Percentiles rank a stretch among this genome's conserved stretches.
These are phyloP conservation scores for Leptodactylus fuscus DNA, from an alignment of 2,113 vertebrate genomes.

Conservation along the genomic window DNA sequence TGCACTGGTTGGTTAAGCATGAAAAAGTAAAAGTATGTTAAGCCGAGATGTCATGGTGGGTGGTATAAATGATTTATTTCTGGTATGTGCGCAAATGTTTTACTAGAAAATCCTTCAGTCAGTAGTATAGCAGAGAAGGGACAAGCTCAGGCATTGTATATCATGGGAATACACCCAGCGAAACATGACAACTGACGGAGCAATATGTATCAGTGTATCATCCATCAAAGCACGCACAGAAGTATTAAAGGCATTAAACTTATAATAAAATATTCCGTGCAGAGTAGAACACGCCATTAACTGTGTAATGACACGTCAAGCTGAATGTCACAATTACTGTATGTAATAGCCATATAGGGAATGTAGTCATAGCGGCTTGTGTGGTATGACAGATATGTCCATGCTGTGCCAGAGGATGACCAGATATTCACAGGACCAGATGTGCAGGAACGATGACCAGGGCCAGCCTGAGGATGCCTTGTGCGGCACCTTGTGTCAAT, in stretches of 20 bases:
- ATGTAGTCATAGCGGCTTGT: too few relatives aligned
- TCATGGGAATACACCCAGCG: constrained; percentile 1
- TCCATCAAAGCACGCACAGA: neutral
- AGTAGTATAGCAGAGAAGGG: neutral
- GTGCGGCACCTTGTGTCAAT: too few relatives aligned
- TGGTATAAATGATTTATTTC: neutral
- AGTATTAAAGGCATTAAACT: neutral
- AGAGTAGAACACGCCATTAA: neutral
- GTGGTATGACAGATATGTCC: too few relatives aligned
- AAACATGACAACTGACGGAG: constrained; percentile 10
- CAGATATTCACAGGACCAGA: too few relatives aligned
- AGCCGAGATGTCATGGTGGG: neutral
- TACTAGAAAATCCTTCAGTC: constrained; percentile 4
- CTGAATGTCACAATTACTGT: neutral
- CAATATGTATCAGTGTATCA: neutral
- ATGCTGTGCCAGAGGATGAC: too few relatives aligned
- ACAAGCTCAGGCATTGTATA: constrained; percentile 1
- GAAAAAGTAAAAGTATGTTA: neutral
- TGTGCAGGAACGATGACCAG: too few relatives aligned
- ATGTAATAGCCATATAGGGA: neutral
- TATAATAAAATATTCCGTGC: neutral
- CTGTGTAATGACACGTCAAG: neutral
- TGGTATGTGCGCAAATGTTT: constrained; percentile 32
- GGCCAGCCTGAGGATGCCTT: too few relatives aligned
- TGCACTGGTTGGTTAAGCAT: neutral